Base-by-base conservation (phyloP, 2,888 invertebrate species). In the Sarcophaga variegata region DNA sequence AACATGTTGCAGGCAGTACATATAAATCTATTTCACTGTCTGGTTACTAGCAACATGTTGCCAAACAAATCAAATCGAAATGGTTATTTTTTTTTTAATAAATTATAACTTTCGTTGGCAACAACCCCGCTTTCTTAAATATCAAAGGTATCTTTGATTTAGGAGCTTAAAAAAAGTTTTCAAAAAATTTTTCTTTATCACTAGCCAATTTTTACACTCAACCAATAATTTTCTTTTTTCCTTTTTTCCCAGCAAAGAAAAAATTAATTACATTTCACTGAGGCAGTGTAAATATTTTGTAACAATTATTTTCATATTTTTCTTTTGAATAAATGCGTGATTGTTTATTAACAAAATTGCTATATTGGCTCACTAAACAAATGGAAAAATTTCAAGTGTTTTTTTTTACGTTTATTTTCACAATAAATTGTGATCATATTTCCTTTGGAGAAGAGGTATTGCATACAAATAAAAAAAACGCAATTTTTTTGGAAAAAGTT, bases 251-350 rank as follows among this genome's bases (percentile, higher is more conserved):
- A 54, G 4, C 14, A 14, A 49, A 0, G 2, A 49, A 54, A 54
- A 54, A 54, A 54, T 4, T 14, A 14, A 54, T 54, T 14, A 4
- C 17, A 14, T 54, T 54, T 14, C 12, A 14, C 17, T 17, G 14
- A 54, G 17, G 17, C 17, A 54, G 17, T 54, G 17, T 14, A 14
- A 69, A 74, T 71, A 69, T 81, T 81, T 75, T 81, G 60, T 67
- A 81, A 72, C 59, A 60, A 67, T 66, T 14, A 75, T 81, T 76
- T 70, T 14, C 20, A 8, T 45, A 82, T 47, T 82, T 71, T 72
- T 64, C 64, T 54, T 71, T 20, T 66, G 37, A 37, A 82, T 83
- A 78, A 78, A 71, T 67, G 83, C 72, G 72, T 83, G 78, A 67
- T 69, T 17, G 8, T 83, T 72, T 66, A 37, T 20, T 74, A 67